Base-by-base conservation (phyloP, 1,140 invertebrate species). In the Dreissena polymorpha region DNA sequence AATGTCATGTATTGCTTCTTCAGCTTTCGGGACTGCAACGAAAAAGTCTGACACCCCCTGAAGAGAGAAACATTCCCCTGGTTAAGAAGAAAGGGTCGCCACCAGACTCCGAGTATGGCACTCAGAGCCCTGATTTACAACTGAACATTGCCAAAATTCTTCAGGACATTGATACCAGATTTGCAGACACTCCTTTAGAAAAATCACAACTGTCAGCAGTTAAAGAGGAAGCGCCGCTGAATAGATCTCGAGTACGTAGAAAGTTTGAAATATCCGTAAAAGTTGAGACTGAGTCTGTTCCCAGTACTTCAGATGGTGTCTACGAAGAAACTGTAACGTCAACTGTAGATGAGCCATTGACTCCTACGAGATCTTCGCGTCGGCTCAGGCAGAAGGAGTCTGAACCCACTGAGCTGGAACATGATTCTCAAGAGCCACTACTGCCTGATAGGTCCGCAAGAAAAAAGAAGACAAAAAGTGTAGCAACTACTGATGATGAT, bases 51-150 rank as follows among this genome's bases (percentile, higher is more conserved):
- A 65, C 27, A 18, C 57, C 77, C 16, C 68, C 55, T 39, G 18
- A 23, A n/a, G 63, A 67, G 23, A 14, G 27, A 25, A 21, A 23
- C 10, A 72, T 50, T 65, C 57, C 70, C 2, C 21, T 70, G 14
- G 8, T 77, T n/a, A 81, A 81, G 25, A 73, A 21, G 18, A 81
- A 73, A 29, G 78, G 73, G 27, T 81, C 78, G 10, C 78, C 78
- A 10, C 69, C 78, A 12, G n/a, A 50, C 21, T 70, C 64, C 3
- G 68, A 79, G 16, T 79, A 70, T 64, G 77, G 68, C 18, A 57
- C 49, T 25, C 68, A 70, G 67, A 27, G 27, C 10, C 14, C 21
- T 14, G 2, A 29, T 13, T 55, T 51, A 65, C 21, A 14, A 14
- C 55, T 16, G 53, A 68, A 57, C 57, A 51, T 29, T 79, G 68